phyloP scores from a whole-genome alignment of 2,888 invertebrate species.

The Meta bourneti region DNA sequence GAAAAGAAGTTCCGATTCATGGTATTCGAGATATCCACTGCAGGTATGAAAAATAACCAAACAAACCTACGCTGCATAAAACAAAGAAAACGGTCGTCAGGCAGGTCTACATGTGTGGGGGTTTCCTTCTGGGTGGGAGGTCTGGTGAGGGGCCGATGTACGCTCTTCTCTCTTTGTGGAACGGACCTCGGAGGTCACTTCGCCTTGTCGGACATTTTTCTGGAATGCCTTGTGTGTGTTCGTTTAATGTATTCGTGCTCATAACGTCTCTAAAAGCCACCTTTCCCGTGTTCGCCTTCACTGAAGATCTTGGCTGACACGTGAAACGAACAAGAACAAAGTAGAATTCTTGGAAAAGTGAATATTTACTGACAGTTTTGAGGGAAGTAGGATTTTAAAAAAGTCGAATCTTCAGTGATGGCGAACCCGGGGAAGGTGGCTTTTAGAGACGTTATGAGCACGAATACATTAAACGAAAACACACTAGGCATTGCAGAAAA shows the following conservation, averaged over 20 bases:
- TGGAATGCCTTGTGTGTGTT: background rate
- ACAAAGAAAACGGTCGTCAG: conserved; percentile 27
- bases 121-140: conserved; percentile 40
- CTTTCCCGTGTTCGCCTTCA: background rate
- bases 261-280: conserved; percentile 4
- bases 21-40: conserved; percentile 33
- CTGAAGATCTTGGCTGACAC: no score
- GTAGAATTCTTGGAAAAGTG: no score
- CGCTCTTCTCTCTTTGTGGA: background rate
- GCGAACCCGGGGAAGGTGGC: background rate
- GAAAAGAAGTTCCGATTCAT: conserved; percentile 13
- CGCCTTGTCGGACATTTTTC: background rate
- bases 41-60: conserved; percentile 15
- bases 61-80: conserved; percentile 12
- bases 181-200: conserved; percentile 16
- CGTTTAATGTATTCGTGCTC: background rate
- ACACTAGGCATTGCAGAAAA: background rate
- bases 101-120: conserved; percentile 29
- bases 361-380: no score
- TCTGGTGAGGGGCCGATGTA: conserved; percentile 21
- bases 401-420: no score
- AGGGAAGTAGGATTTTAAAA: no score
- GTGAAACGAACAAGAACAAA: no score
- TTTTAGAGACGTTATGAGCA: conserved; percentile 1
- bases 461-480: background rate